Evolutionary conservation across 2,797 vertebrate genomes (phyloP).

Genomic region (Streptopelia turtur): DNA sequence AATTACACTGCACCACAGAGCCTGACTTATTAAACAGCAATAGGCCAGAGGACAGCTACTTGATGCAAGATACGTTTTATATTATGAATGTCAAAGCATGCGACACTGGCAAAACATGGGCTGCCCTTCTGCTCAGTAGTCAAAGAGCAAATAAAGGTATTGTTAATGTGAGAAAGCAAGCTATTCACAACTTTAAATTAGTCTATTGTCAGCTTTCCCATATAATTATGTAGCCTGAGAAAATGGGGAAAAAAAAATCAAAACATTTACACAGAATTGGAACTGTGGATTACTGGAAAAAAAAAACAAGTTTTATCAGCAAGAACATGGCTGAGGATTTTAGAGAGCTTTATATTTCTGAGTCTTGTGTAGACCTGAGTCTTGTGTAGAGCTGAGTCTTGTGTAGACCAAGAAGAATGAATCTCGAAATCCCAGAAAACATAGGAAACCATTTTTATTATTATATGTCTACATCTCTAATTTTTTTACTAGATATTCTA

Average conservation of each 20-base stretch:
- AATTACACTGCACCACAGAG: neutral
- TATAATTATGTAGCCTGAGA: neutral
- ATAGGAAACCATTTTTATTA: neutral
- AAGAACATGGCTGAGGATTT: neutral
- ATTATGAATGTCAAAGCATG: neutral
- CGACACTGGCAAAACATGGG: neutral
- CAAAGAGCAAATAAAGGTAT: neutral
- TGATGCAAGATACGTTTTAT: neutral
- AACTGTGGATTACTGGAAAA: neutral
- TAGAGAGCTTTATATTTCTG: neutral
- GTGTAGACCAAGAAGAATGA: neutral
- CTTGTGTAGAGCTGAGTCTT: neutral
- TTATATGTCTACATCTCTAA: neutral
- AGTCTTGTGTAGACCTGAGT: neutral
- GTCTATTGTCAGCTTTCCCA: neutral
- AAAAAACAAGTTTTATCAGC: neutral
- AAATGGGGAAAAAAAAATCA: neutral
- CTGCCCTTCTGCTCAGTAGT: neutral
- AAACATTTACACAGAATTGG: neutral
- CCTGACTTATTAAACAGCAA: conserved; percentile 15
- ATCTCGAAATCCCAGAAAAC: neutral
- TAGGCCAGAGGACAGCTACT: neutral
- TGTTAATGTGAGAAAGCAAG: conserved; percentile 3
- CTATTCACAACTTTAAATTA: conserved; percentile 33
- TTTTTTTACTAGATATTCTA: neutral